Conservation (phyloP, 2,888 invertebrate species). For the Brachycybe producta region DNA sequence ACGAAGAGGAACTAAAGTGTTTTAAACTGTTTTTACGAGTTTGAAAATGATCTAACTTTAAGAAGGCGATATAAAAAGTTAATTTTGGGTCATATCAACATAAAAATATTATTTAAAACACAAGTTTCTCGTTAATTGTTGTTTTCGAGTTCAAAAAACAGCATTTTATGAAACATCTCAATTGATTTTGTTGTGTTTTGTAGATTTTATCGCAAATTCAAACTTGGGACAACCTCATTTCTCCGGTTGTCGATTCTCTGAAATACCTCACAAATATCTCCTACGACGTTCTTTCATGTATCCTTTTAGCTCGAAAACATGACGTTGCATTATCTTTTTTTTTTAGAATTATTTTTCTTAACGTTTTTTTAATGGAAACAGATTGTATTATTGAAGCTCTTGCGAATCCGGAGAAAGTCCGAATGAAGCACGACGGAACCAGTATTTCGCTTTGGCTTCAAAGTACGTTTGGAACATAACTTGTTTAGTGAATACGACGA, state of each 20-base stretch:
- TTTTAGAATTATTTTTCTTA: background rate
- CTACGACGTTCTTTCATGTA: slow-evolving; percentile 83
- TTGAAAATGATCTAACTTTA: no score
- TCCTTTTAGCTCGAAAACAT: slow-evolving; percentile 27
- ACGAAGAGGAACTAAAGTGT: no score
- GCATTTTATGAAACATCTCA: no score
- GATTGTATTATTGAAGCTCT: slow-evolving; percentile 86
- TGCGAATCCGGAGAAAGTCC: slow-evolving; percentile 50
- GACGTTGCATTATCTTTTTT: no score
- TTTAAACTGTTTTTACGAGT: no score
- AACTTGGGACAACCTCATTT: slow-evolving; percentile 85
- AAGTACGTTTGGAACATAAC: slow-evolving; percentile 39
- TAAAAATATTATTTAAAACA: no score
- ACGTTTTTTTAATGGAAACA: slow-evolving; percentile 22
- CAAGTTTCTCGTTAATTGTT: no score
- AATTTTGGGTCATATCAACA: no score
- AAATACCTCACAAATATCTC: slow-evolving; percentile 90
- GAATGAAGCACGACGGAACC: slow-evolving; percentile 76
- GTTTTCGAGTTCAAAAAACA: no score
- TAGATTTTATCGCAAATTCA: slow-evolving; percentile 67
- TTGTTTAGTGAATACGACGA: background rate
- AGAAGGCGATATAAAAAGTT: no score
- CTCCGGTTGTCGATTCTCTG: slow-evolving; percentile 91
- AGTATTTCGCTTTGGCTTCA: slow-evolving; percentile 89
- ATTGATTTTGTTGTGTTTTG: slow-evolving; percentile 19